phyloP scores from a whole-genome alignment of 2,797 vertebrate genomes.

The Poeciliopsis paucimaculata region DNA sequence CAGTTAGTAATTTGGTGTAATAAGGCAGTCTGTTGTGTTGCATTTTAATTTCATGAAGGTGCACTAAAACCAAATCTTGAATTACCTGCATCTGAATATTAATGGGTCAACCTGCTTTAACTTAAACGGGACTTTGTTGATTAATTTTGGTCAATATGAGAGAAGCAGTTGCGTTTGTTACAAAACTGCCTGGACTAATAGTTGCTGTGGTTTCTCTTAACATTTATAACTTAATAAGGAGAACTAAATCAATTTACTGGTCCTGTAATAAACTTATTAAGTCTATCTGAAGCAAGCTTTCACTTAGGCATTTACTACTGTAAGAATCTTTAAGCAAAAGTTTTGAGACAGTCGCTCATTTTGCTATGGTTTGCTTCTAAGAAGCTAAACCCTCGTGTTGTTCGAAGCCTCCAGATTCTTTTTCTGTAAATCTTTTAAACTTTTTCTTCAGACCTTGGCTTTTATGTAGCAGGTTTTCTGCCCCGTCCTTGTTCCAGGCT shows the following conservation, averaged over 20 bases:
- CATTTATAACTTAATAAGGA: neutral
- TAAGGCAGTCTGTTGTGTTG: neutral
- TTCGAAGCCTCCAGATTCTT: neutral
- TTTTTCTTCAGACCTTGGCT: neutral
- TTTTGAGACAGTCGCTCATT: neutral
- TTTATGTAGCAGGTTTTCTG: neutral
- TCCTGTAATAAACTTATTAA: neutral
- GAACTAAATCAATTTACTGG: neutral
- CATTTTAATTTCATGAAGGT: neutral
- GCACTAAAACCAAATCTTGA: neutral
- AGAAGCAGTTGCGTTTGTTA: neutral
- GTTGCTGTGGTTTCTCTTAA: neutral
- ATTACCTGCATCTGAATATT: neutral
- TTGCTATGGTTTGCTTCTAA: neutral
- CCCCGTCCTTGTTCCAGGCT: neutral
- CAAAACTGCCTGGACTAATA: neutral
- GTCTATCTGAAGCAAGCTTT: neutral
- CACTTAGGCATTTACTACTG: too few relatives aligned
- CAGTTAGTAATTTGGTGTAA: neutral
- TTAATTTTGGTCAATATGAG: neutral
- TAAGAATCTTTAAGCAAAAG: neutral
- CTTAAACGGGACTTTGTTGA: neutral
- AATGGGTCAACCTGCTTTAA: neutral
- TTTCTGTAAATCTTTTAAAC: neutral
- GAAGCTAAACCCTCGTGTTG: too few relatives aligned